Conservation (phyloP, 1,140 invertebrate species). For the Drosophila subpulchrella region DNA sequence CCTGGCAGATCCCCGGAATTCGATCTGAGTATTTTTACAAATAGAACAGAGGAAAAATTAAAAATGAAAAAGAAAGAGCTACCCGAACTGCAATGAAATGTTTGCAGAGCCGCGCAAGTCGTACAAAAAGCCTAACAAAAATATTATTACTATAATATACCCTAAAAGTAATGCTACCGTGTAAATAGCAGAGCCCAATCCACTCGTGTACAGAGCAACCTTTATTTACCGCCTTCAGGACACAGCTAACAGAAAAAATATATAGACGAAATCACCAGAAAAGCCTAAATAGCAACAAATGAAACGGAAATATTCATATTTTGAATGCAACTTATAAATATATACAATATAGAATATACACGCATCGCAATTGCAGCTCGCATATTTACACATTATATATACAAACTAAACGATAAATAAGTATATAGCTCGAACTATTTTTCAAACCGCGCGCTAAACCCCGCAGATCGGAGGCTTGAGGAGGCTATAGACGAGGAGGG, state of each 20-base stretch:
- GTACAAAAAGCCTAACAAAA: conserved; percentile 49
- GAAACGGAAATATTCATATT: conserved; percentile 69
- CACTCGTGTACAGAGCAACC: conserved; percentile 51
- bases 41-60: conserved; percentile 5
- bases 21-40: conserved; percentile 76
- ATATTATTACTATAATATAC: conserved; percentile 14
- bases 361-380: conserved; percentile 59
- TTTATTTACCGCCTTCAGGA: conserved; percentile 75
- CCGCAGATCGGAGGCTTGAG: conserved; percentile 30
- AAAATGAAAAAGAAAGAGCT: conserved; percentile 10
- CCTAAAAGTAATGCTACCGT: conserved; percentile 13
- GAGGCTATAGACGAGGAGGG: background rate
- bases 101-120: conserved; percentile 49
- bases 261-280: conserved; percentile 77
- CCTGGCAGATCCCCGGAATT: conserved; percentile 27
- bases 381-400: conserved; percentile 70
- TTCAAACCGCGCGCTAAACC: conserved; percentile 27
- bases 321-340: conserved; percentile 68
- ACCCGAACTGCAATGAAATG: conserved; percentile 22
- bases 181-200: conserved; percentile 41
- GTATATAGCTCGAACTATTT: conserved; percentile 39
- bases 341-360: conserved; percentile 59
- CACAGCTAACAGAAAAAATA: conserved; percentile 35
- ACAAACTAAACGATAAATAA: conserved; percentile 30
- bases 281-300: conserved; percentile 66